Conservation (phyloP, 2,113 vertebrate genomes). For the Rhipidura dahli region DNA sequence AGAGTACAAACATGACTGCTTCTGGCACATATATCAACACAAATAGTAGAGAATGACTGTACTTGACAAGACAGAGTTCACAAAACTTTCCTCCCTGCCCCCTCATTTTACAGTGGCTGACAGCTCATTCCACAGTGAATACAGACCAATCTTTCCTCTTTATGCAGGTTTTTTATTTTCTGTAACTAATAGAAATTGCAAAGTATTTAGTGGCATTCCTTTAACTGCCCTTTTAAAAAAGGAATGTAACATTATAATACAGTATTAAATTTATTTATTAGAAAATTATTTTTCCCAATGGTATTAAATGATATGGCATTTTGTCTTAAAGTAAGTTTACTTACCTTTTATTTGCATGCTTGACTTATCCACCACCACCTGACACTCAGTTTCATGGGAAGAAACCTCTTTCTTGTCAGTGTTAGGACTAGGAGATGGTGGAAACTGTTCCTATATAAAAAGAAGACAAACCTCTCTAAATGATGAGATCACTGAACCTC, state of each 20-base stretch:
- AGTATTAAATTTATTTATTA: not conserved
- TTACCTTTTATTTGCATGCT: slow-evolving; percentile 54
- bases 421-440: not conserved
- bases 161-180: not conserved
- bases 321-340: not conserved
- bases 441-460: slow-evolving; percentile 10
- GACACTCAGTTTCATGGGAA: not conserved
- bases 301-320: not conserved
- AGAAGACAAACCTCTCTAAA: not conserved
- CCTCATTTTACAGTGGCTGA: not conserved
- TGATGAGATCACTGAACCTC: not conserved
- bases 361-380: not conserved
- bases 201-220: not conserved
- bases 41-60: not conserved
- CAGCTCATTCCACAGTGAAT: not conserved
- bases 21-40: not conserved
- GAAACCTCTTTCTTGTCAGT: not conserved
- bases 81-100: rapidly evolving
- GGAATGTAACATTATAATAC: not conserved
- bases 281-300: not conserved
- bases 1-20: not conserved
- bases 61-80: not conserved
- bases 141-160: not conserved
- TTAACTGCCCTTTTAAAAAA: not conserved
- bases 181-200: not conserved